Evolutionary conservation across 2,888 invertebrate species (phyloP).

Genomic region (Chesias legatella): DNA sequence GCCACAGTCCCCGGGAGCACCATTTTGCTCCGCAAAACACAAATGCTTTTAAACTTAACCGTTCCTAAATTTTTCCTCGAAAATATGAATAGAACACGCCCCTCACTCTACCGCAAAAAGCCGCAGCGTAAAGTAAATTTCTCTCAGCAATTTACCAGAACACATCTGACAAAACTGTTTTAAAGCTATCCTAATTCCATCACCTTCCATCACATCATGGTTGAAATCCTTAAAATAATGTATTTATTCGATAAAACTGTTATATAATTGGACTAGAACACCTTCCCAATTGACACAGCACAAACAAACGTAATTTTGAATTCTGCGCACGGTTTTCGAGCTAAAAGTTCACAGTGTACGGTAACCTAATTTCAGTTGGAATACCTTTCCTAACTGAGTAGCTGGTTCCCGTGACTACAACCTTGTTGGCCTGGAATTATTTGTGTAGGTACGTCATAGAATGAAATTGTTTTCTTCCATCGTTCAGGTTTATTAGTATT

Average conservation of each 20-base stretch:
- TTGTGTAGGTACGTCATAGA: not conserved
- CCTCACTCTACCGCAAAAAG: slow-evolving; percentile 30
- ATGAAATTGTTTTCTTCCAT: not conserved
- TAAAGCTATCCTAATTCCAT: too few species aligned
- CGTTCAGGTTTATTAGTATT: not conserved
- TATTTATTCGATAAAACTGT: too few species aligned
- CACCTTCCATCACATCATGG: too few species aligned
- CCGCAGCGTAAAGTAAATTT: slow-evolving; percentile 13
- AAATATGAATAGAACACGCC: slow-evolving; percentile 38
- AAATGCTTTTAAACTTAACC: slow-evolving; percentile 61
- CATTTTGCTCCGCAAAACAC: slow-evolving; percentile 51
- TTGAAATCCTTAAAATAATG: too few species aligned
- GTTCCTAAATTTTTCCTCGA: slow-evolving; percentile 49
- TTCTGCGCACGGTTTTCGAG: slow-evolving; percentile 11
- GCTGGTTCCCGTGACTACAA: slow-evolving; percentile 3
- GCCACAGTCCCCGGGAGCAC: slow-evolving; percentile 45
- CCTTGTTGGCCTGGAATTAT: too few species aligned
- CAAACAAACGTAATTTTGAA: not conserved
- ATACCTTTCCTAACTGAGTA: slow-evolving; percentile 8
- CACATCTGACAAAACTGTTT: too few species aligned
- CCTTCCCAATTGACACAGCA: too few species aligned
- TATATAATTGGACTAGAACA: too few species aligned
- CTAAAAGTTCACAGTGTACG: slow-evolving; percentile 8
- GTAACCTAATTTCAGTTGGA: slow-evolving; percentile 14
- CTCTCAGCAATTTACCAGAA: slow-evolving; percentile 3